These are phyloP conservation scores for Drosophila parabipectinata DNA, from an alignment of 1,140 invertebrate genomes.

Conservation along the genomic window DNA sequence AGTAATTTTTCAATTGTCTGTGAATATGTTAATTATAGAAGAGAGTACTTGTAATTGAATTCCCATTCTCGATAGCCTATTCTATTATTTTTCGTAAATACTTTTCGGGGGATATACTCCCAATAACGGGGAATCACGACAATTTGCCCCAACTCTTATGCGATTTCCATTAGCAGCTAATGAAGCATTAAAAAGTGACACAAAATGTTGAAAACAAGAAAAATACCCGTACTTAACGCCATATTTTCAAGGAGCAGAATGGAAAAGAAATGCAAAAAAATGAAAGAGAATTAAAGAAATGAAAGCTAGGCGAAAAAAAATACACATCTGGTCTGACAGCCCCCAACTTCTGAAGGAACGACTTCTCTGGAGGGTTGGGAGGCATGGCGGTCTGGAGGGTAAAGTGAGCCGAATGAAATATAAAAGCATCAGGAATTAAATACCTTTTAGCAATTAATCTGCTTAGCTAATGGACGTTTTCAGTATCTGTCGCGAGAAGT, in stretches of 20 bases:
- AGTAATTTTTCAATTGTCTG: too few relatives aligned
- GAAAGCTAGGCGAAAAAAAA: slow-evolving; percentile 39
- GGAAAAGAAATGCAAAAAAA: slow-evolving; percentile 34
- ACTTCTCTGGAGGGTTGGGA: slow-evolving; percentile 8
- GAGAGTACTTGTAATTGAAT: background rate
- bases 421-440: slow-evolving; percentile 81
- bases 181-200: slow-evolving; percentile 78
- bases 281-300: slow-evolving; percentile 52
- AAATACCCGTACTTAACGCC: slow-evolving; percentile 59
- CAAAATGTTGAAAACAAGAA: slow-evolving; percentile 32
- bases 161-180: slow-evolving; percentile 78
- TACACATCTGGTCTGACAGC: slow-evolving; percentile 44
- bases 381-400: slow-evolving; percentile 7
- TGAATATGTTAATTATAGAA: background rate
- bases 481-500: slow-evolving; percentile 33
- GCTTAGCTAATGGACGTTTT: slow-evolving; percentile 81
- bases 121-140: background rate
- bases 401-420: slow-evolving; percentile 56
- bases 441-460: slow-evolving; percentile 82
- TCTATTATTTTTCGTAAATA: too few relatives aligned
- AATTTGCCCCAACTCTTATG: slow-evolving; percentile 3
- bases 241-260: slow-evolving; percentile 66
- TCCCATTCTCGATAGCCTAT: background rate
- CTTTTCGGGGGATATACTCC: too few relatives aligned
- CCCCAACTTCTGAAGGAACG: slow-evolving; percentile 17